These are phyloP conservation scores for Drosophila borborema DNA, from an alignment of 2,888 invertebrate genomes.

Conservation along the genomic window DNA sequence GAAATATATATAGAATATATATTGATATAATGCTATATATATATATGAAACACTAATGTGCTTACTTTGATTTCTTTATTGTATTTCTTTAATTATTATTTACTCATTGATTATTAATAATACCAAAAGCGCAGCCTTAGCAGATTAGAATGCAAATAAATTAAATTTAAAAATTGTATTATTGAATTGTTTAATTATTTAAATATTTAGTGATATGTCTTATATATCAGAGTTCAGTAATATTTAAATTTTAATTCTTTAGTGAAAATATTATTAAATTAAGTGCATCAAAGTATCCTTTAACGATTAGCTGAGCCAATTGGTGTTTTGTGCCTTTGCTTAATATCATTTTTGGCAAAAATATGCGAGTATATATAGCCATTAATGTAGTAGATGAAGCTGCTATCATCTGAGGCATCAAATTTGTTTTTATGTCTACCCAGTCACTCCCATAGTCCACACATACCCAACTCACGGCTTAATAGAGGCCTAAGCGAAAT, in stretches of 20 bases:
- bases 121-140: too few species aligned
- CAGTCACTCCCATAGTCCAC: not conserved
- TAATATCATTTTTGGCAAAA: not conserved
- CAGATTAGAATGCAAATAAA: too few species aligned
- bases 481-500: conserved; percentile 37
- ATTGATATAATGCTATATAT: not conserved
- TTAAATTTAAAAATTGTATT: too few species aligned
- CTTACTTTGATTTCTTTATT: too few species aligned
- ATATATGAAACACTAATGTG: too few species aligned
- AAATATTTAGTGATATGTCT: too few species aligned
- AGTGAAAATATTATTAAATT: too few species aligned
- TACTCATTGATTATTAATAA: too few species aligned
- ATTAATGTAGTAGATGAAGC: not conserved
- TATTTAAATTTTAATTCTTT: too few species aligned
- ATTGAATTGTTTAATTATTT: too few species aligned
- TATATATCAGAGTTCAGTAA: too few species aligned
- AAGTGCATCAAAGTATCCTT: not conserved
- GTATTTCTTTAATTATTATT: not conserved
- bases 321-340: not conserved
- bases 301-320: not conserved
- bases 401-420: conserved; percentile 1
- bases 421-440: not conserved
- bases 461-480: conserved; percentile 33
- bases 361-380: not conserved
- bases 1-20: not conserved